phyloP scores from a whole-genome alignment of 2,888 invertebrate genomes.

The Hirtodrosophila alboralis region DNA sequence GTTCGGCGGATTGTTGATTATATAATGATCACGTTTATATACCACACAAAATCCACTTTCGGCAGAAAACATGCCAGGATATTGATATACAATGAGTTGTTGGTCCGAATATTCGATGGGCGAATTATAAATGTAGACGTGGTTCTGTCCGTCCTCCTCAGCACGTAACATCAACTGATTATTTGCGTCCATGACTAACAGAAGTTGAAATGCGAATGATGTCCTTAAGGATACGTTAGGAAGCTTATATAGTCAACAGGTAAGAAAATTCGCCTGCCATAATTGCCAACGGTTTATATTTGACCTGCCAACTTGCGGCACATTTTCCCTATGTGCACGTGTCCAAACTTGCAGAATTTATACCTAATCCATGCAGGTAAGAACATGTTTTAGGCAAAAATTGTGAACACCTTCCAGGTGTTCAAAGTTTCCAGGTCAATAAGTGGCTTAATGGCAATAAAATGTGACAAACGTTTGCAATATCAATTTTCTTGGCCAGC shows the following conservation, averaged over 20 bases:
- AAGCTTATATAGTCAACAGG: slow-evolving; percentile 53
- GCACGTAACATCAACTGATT: slow-evolving; percentile 54
- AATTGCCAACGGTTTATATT: not conserved
- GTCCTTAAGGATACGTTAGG: not conserved
- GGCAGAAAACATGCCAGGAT: slow-evolving; percentile 13
- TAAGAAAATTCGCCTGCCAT: slow-evolving; percentile 9
- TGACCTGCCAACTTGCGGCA: slow-evolving; percentile 6
- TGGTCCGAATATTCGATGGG: slow-evolving; percentile 56
- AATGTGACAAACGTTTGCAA: too few species aligned
- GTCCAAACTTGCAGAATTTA: slow-evolving; percentile 8
- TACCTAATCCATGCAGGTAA: slow-evolving; percentile 10
- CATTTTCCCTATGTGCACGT: slow-evolving; percentile 1
- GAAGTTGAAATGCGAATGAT: slow-evolving; percentile 34
- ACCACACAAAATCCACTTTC: slow-evolving; percentile 59
- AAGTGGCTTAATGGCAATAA: too few species aligned
- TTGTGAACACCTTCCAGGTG: not conserved
- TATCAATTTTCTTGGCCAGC: too few species aligned
- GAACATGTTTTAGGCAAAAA: not conserved
- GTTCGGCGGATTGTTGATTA: slow-evolving; percentile 48
- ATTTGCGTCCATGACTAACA: slow-evolving; percentile 51
- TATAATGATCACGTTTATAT: slow-evolving; percentile 62
- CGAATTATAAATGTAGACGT: slow-evolving; percentile 55
- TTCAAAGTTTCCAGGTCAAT: too few species aligned
- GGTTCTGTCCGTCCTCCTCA: slow-evolving; percentile 38
- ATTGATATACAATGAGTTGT: slow-evolving; percentile 56